phyloP scores from a whole-genome alignment of 2,888 invertebrate species.

The Drosophila testacea region DNA sequence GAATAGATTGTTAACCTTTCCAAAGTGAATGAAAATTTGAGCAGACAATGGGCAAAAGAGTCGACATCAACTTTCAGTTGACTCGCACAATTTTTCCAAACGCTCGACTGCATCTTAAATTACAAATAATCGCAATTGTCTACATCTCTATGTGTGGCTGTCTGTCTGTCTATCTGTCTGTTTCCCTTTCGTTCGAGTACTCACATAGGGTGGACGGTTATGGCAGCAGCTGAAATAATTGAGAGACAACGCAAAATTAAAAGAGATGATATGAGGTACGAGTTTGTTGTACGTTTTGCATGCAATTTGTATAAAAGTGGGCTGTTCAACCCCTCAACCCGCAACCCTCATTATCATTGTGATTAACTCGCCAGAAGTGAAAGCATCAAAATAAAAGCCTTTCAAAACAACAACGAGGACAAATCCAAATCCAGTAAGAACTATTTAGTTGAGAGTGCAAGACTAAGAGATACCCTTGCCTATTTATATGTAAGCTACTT shows the following conservation, averaged over 20 bases:
- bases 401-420: conserved; percentile 57
- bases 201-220: conserved; percentile 26
- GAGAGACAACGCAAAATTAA: conserved; percentile 80
- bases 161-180: background rate
- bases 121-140: conserved; percentile 83
- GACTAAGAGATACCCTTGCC: background rate
- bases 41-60: conserved; percentile 37
- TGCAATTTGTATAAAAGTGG: conserved; percentile 52
- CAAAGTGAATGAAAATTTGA: conserved; percentile 31
- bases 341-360: conserved; percentile 77
- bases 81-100: conserved; percentile 79
- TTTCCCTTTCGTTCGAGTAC: conserved; percentile 9
- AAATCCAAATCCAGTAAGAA: conserved; percentile 24
- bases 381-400: conserved; percentile 63
- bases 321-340: background rate
- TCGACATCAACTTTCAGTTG: conserved; percentile 63
- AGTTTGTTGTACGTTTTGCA: conserved; percentile 54
- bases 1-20: conserved; percentile 70
- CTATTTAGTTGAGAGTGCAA: background rate
- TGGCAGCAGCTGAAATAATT: conserved; percentile 83
- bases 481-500: too few relatives aligned
- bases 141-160: conserved; percentile 21
- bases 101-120: conserved; percentile 84
- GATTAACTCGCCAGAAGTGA: conserved; percentile 80
- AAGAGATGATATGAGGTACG: conserved; percentile 54